Conservation (phyloP, 2,888 invertebrate species). For the Ferdinandea cuprea region DNA sequence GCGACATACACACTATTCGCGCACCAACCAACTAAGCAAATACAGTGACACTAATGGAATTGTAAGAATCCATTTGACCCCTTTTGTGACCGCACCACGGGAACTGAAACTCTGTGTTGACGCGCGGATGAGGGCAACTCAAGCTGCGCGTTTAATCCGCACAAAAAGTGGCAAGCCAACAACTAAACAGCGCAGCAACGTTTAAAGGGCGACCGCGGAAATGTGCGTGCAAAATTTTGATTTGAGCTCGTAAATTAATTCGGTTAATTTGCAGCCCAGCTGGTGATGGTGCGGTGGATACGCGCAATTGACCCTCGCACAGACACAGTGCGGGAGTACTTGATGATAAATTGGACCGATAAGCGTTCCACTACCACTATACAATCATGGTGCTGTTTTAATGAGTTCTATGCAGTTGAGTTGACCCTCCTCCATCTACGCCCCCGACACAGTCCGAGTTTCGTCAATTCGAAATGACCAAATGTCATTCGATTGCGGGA, state of each 20-base stretch:
- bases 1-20: conserved; percentile 1
- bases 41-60: conserved; percentile 70
- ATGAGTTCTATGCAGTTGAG: conserved; percentile 43
- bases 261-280: conserved; percentile 72
- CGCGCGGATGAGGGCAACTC: too few species aligned
- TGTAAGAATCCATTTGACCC: conserved; percentile 72
- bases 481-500: conserved; percentile 59
- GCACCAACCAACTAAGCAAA: conserved; percentile 36
- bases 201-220: conserved; percentile 63
- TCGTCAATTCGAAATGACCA: conserved; percentile 46
- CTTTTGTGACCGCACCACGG: conserved; percentile 14
- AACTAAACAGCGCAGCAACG: neutral
- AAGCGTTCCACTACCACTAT: conserved; percentile 48
- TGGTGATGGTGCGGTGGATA: conserved; percentile 33
- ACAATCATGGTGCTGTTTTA: conserved; percentile 53
- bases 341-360: conserved; percentile 69
- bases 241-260: conserved; percentile 75
- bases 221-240: conserved; percentile 75
- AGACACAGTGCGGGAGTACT: conserved; percentile 63
- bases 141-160: neutral
- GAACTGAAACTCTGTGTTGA: too few species aligned
- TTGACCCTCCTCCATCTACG: conserved; percentile 22
- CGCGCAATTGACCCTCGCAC: conserved; percentile 63
- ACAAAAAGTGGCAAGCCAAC: neutral
- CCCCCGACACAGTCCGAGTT: conserved; percentile 29